Evolutionary conservation across 2,888 invertebrate genomes (phyloP), one percentile per base, ranked within the genome.

Genomic region (Boloria selene): DNA sequence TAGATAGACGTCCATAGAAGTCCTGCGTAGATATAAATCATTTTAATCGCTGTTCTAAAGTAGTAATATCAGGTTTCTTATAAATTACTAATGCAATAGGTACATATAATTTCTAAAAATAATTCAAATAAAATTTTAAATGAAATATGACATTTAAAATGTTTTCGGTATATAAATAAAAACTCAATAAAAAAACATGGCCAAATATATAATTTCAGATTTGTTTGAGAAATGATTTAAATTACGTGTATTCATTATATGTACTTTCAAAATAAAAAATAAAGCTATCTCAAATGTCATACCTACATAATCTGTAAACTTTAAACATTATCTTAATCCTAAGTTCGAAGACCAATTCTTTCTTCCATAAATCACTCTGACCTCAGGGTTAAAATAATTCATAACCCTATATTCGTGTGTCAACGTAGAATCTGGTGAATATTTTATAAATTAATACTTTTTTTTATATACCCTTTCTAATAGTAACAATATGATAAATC

Each of bases 341-440:
- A 45, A 17, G 45, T 61, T 61, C 51, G 49, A 54, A 60, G 61
- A 64, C 58, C 59, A 56, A 65, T 72, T 68, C 68, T 72, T 72
- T 72, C 67, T 70, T 65, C 70, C 76, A 83, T 85, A 84, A 84
- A 85, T 84, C 80, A 79, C 74, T 49, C 59, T 72, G 82, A 84
- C 79, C 84, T 69, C 68, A 69, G 69, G 83, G 82, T 84, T 79
- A 76, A 78, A 76, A 79, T 79, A 75, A 80, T 80, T 80, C 74
- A 76, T 79, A 77, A 75, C 73, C 72, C 74, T 77, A 80, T 79
- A 79, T 81, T 64, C 60, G 61, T 61, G 64, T 67, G 70, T 67
- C 68, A 81, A 82, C 74, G 73, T 17, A 72, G 68, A 74, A 75
- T 38, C 14, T 31, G 47, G 22, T 75, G 67, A 64, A 70, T 72